phyloP scores from a whole-genome alignment of 2,797 vertebrate species.

The Phalanger gymnotis region DNA sequence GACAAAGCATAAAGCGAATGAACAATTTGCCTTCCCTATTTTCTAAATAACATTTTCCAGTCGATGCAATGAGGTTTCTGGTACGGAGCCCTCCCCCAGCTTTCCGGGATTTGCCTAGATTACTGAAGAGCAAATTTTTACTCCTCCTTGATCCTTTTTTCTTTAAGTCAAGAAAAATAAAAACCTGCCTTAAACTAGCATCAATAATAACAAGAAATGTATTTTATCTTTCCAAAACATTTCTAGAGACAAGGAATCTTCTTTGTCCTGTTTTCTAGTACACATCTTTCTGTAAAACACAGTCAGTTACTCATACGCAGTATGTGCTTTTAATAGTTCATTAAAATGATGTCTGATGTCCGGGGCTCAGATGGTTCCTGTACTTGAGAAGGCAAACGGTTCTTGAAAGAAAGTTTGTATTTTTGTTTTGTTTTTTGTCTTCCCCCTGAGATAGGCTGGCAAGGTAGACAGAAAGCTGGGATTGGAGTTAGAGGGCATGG shows the following conservation, averaged over 20 bases:
- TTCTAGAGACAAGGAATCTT: not conserved
- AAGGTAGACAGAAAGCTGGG: not conserved
- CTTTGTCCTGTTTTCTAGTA: not conserved
- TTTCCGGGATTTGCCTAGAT: conserved; percentile 65
- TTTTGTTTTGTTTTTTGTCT: not conserved
- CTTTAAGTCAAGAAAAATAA: conserved; percentile 48
- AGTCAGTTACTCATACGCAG: not conserved
- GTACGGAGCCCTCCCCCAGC: not conserved
- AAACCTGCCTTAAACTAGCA: conserved; percentile 77
- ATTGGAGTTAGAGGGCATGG: not conserved
- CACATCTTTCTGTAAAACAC: rapidly evolving
- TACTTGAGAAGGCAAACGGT: not conserved
- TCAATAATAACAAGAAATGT: not conserved
- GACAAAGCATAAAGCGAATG: conserved; percentile 5
- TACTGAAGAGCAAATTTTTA: conserved; percentile 67
- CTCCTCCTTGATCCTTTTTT: conserved; percentile 72
- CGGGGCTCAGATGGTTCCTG: not conserved
- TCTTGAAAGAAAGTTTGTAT: not conserved
- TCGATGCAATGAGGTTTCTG: not conserved
- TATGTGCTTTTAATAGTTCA: rapidly evolving
- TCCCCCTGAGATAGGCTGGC: not conserved
- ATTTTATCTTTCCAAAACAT: conserved; percentile 60
- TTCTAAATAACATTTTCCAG: not conserved
- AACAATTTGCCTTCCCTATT: conserved; percentile 1
- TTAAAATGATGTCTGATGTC: not conserved